Evolutionary conservation across 2,797 vertebrate genomes (phyloP), one percentile per base, ranked within the genome.

Genomic region (Clarias fuscus): DNA sequence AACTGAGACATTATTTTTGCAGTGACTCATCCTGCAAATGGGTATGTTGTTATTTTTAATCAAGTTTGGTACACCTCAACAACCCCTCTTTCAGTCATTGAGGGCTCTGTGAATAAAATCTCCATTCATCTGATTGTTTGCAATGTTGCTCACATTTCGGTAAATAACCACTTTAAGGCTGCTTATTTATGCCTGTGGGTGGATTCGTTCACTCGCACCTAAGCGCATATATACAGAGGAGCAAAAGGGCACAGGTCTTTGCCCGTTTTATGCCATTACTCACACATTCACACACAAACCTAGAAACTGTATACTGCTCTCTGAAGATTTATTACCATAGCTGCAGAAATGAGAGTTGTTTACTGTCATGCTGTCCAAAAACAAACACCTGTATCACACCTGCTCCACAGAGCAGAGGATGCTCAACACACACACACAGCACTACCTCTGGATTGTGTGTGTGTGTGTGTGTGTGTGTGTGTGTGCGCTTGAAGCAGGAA

Each of bases 301-400:
- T 40, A 72, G 27, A n/a, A 78, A 37, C 18, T 78, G 48, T 58
- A 40, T n/a, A 11, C 33, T 10, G 4, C 7, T 8, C 53, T 59
- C 33, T 77, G 64, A 86, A 75, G 33, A 58, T 33, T 77, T 83
- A 83, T 79, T 84, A 48, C 27, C 40, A n/a, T 82, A 79, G 53
- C 59, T 84, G 64, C 75, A 78, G 81, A 20, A 62, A 67, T 62
- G 65, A 84, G 73, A 79, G 27, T 53, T 84, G 62, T 76, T 86
- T 83, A 76, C 80, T 11, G 30, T 83, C 80, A 83, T 18, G 20
- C 71, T 48, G 48, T 68, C 61, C 79, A 65, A 75, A 48, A 86
- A 82, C 64, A 84, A 78, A 84, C 81, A 78, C 62, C 73, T 83
- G 81, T 48, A 24, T 78, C 73, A 33, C 73, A 83, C 53, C 85